These are phyloP conservation scores for Burhinus bistriatus DNA, from an alignment of 2,113 vertebrate genomes.

Conservation along the genomic window DNA sequence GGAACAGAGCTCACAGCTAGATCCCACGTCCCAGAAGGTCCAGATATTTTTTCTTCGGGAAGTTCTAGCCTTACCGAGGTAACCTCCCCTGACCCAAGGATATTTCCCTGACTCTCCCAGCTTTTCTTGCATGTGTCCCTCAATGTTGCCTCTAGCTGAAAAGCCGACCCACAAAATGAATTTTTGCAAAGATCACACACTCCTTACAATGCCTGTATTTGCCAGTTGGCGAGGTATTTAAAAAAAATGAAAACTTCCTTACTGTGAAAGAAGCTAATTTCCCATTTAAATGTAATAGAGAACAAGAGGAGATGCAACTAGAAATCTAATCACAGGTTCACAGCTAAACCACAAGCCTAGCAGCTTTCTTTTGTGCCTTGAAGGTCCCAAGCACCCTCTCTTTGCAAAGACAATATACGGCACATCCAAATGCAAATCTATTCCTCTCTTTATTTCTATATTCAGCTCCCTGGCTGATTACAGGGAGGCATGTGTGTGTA, in stretches of 20 bases:
- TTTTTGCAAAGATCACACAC: not conserved
- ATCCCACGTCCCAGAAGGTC: not conserved
- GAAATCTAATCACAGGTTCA: constrained; percentile 21
- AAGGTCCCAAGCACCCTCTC: constrained; percentile 39
- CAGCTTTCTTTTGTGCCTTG: constrained; percentile 34
- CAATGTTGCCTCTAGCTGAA: not conserved
- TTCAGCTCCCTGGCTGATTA: constrained; percentile 55
- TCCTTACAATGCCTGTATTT: not conserved
- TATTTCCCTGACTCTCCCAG: not conserved
- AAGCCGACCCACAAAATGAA: not conserved
- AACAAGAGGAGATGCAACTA: not conserved
- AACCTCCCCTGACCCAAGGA: not conserved
- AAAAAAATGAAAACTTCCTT: constrained; percentile 14
- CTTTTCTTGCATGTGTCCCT: not conserved
- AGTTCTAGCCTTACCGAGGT: not conserved
- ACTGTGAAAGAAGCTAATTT: not conserved
- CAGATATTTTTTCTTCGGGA: not conserved
- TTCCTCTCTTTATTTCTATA: constrained; percentile 64
- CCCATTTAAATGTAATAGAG: not conserved
- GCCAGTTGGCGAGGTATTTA: not conserved
- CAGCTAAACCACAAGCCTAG: not conserved
- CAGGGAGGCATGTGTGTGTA: constrained; percentile 23
- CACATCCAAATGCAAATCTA: constrained; percentile 65
- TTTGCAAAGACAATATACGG: constrained; percentile 38
- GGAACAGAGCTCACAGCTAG: not conserved